phyloP scores from a whole-genome alignment of 2,888 invertebrate genomes.

The Meiosimyza decipiens region DNA sequence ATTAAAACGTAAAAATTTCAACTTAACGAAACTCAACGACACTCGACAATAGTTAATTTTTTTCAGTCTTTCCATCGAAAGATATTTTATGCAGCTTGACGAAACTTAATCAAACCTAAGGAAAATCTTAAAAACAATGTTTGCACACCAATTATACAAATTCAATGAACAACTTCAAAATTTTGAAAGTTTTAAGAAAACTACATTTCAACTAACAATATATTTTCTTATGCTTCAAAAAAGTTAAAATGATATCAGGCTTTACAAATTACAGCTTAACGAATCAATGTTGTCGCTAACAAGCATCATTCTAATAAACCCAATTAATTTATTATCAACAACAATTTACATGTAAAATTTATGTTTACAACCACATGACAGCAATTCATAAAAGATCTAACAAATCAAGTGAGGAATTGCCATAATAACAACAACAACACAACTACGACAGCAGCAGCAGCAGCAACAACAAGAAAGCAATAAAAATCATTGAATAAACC shows the following conservation, averaged over 20 bases:
- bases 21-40: not conserved
- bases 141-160: too few relatives aligned
- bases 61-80: too few relatives aligned
- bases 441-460: not conserved
- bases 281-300: not conserved
- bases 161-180: too few relatives aligned
- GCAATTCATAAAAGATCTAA: conserved; percentile 10
- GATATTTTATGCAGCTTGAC: not conserved
- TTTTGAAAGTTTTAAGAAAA: too few relatives aligned
- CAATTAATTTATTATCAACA: conserved; percentile 1
- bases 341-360: conserved; percentile 10
- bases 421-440: conserved; percentile 9
- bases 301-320: too few relatives aligned
- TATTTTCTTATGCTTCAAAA: too few relatives aligned
- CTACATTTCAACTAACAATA: too few relatives aligned
- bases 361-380: conserved; percentile 15
- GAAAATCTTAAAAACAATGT: too few relatives aligned
- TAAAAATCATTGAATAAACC: not conserved
- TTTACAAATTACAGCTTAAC: not conserved
- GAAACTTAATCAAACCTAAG: conserved; percentile 2
- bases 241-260: too few relatives aligned
- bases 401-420: conserved; percentile 15
- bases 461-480: not conserved
- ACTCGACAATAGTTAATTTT: not conserved
- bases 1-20: too few relatives aligned